Percentiles rank a stretch among this genome's conserved stretches.
phyloP scores from a whole-genome alignment of 2,797 vertebrate genomes.

The Orestias chungarensis region DNA sequence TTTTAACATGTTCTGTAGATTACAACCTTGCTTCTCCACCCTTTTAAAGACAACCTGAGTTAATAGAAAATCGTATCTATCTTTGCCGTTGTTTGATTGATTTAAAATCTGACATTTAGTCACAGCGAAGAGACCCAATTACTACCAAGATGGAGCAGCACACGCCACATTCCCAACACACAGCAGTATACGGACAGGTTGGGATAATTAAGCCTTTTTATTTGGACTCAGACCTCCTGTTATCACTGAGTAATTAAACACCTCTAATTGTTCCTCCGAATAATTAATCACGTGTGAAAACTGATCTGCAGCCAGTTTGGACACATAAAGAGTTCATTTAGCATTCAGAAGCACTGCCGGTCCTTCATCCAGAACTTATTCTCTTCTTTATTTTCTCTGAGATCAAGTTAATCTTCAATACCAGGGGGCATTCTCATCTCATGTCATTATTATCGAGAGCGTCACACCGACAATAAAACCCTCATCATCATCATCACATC shows the following conservation, averaged over 20 bases:
- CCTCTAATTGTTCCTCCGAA: constrained; percentile 70
- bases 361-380: constrained; percentile 13
- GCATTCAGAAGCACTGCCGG: constrained; percentile 33
- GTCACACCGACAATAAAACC: too few species aligned
- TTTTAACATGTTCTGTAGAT: too few species aligned
- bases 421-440: too few species aligned
- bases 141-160: too few species aligned
- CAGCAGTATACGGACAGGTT: constrained; percentile 24
- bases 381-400: too few species aligned
- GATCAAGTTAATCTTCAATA: background rate
- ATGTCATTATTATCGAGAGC: too few species aligned
- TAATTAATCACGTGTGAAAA: constrained; percentile 74
- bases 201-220: constrained; percentile 69
- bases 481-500: too few species aligned
- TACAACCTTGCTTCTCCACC: too few species aligned
- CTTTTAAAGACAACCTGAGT: background rate
- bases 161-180: background rate
- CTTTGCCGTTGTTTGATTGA: background rate
- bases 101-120: background rate
- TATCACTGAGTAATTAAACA: constrained; percentile 73
- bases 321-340: constrained; percentile 48
- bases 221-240: constrained; percentile 52
- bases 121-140: background rate
- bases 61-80: background rate
- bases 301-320: constrained; percentile 53